These are phyloP conservation scores for Aplochiton taeniatus DNA, from an alignment of 2,797 vertebrate species.

Conservation along the genomic window DNA sequence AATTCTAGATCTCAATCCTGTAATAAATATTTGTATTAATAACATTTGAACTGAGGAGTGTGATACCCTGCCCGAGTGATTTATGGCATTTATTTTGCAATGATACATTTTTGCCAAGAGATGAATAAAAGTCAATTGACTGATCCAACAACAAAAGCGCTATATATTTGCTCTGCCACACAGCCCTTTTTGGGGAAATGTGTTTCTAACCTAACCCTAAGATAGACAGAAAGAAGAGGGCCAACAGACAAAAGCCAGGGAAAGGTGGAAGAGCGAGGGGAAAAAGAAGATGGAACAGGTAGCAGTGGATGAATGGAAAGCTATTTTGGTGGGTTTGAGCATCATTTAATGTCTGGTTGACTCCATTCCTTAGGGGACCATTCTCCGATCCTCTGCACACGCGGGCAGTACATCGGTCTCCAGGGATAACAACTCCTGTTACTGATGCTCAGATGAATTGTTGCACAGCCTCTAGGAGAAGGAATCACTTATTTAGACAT, in stretches of 20 bases:
- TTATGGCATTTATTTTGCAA: too few species aligned
- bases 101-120: too few species aligned
- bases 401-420: constrained; percentile 54
- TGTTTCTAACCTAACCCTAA: too few species aligned
- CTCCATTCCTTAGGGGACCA: constrained; percentile 65
- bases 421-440: constrained; percentile 63
- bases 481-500: constrained; percentile 77
- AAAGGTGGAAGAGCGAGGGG: constrained; percentile 3
- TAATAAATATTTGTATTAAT: too few species aligned
- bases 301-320: not conserved
- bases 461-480: constrained; percentile 58
- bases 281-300: constrained; percentile 9
- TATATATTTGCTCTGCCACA: too few species aligned
- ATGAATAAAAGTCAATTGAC: too few species aligned
- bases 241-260: too few species aligned
- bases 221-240: not conserved
- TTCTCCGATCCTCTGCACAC: constrained; percentile 44
- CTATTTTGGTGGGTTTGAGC: not conserved
- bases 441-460: constrained; percentile 68
- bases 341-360: constrained; percentile 49
- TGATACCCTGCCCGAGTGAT: too few species aligned
- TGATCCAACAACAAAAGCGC: too few species aligned
- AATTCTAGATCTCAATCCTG: too few species aligned
- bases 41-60: too few species aligned
- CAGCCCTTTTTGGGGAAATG: too few species aligned